Percentiles rank a stretch among this genome's conserved stretches.
Conservation (phyloP, 2,888 invertebrate species). For the Tetragonula carbonaria region DNA sequence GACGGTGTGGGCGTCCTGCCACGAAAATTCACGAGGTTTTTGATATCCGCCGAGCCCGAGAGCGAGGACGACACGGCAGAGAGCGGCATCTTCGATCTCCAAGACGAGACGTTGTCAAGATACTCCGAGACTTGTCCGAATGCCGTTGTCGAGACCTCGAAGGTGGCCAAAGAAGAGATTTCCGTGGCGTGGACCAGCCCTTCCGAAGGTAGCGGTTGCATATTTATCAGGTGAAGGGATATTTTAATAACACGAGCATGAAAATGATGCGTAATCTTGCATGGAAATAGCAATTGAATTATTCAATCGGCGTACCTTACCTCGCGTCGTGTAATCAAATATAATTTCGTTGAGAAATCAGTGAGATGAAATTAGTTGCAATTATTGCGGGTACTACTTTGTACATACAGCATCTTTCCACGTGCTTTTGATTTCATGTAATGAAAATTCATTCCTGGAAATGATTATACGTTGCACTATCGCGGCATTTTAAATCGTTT, state of each 20-base stretch:
- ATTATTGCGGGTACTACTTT: neutral
- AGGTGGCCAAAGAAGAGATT: constrained; percentile 92
- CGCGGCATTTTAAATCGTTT: too few relatives aligned
- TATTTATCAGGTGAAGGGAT: constrained; percentile 89
- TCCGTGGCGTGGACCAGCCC: constrained; percentile 97
- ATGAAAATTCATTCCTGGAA: too few relatives aligned
- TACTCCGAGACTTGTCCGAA: constrained; percentile 94
- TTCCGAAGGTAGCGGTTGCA: constrained; percentile 92
- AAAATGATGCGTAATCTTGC: neutral
- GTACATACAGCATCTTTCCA: neutral
- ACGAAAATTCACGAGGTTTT: constrained; percentile 92
- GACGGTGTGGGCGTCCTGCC: constrained; percentile 86
- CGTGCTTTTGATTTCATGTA: too few relatives aligned
- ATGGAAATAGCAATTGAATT: neutral
- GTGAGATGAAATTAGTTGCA: neutral
- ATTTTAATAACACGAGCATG: constrained; percentile 50
- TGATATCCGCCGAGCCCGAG: constrained; percentile 89
- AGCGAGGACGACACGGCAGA: constrained; percentile 83
- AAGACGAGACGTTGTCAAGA: constrained; percentile 86
- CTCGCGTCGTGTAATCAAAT: neutral
- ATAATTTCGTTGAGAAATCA: neutral
- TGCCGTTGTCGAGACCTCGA: constrained; percentile 92
- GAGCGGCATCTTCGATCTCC: constrained; percentile 77
- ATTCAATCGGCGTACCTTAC: neutral
- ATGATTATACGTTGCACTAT: too few relatives aligned